phyloP scores from a whole-genome alignment of 2,113 vertebrate species.

The Ranitomeya variabilis region DNA sequence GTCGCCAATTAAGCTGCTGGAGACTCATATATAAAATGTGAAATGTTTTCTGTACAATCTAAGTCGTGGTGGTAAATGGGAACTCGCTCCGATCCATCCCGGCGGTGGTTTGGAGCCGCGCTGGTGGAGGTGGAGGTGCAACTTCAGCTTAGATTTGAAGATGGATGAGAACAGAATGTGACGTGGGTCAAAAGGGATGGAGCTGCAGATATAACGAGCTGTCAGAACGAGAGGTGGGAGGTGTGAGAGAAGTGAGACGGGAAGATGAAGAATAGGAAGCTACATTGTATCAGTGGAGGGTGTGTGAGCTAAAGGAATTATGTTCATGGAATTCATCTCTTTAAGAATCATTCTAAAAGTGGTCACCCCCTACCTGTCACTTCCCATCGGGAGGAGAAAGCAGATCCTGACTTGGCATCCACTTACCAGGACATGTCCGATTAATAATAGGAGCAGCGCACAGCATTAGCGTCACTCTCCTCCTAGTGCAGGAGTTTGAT shows the following conservation, averaged over 20 bases:
- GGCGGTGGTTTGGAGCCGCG: background rate
- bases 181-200: background rate
- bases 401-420: too few species aligned
- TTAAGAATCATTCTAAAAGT: background rate
- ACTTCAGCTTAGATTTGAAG: conserved; percentile 8
- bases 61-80: background rate
- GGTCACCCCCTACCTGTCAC: too few species aligned
- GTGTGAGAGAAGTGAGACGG: background rate
- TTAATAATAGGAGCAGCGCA: too few species aligned
- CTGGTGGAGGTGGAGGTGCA: background rate
- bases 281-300: background rate
- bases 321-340: background rate
- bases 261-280: background rate
- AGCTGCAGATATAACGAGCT: background rate
- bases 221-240: background rate
- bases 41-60: background rate
- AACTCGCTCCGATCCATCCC: background rate
- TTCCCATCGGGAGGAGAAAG: too few species aligned
- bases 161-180: conserved; percentile 12
- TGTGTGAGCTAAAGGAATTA: background rate
- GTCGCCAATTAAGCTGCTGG: too few species aligned
- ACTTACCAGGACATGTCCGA: too few species aligned
- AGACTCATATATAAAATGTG: background rate
- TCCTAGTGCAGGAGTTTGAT: too few species aligned
- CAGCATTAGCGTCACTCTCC: too few species aligned